These are phyloP conservation scores for Patiria pectinifera DNA, from an alignment of 53 echinoderm and acorn worm genomes.

Conservation along the genomic window DNA sequence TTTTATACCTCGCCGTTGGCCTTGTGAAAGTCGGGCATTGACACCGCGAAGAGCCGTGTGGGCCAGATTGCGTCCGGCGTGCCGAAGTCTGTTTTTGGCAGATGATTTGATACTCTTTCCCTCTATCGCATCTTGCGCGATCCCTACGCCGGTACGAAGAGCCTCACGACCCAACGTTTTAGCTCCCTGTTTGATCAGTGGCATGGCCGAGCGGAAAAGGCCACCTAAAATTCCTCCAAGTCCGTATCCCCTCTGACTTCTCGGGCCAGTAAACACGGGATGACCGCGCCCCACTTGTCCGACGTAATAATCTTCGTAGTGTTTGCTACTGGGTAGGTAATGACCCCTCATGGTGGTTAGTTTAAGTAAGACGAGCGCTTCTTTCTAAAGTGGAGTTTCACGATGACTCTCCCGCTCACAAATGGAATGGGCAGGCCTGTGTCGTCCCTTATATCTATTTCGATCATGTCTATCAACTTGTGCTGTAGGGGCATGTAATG, in stretches of 20 bases:
- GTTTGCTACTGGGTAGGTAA: too few relatives aligned
- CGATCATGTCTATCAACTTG: conserved; percentile 53
- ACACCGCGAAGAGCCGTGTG: not conserved
- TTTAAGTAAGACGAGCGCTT: conserved; percentile 14
- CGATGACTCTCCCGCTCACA: conserved; percentile 67
- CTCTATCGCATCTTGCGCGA: conserved; percentile 17
- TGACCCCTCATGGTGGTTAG: not conserved
- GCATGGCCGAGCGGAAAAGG: too few relatives aligned
- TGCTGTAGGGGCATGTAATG: conserved; percentile 57
- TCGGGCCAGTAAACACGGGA: too few relatives aligned
- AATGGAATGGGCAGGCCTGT: conserved; percentile 70
- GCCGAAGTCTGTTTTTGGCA: not conserved
- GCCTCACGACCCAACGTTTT: too few relatives aligned
- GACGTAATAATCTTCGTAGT: conserved; percentile 46
- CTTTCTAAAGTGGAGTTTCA: conserved; percentile 72
- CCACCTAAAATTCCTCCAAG: too few relatives aligned
- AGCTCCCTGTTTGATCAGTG: too few relatives aligned
- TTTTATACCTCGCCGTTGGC: too few relatives aligned
- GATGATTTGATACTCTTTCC: too few relatives aligned
- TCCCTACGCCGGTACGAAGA: not conserved
- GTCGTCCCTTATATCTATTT: conserved; percentile 40
- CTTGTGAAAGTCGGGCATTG: not conserved
- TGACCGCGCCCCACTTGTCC: conserved; percentile 1
- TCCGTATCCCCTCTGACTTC: too few relatives aligned
- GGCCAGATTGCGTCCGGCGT: not conserved